Conservation (phyloP, 2,113 vertebrate genomes). For the Trematomus loennbergii region DNA sequence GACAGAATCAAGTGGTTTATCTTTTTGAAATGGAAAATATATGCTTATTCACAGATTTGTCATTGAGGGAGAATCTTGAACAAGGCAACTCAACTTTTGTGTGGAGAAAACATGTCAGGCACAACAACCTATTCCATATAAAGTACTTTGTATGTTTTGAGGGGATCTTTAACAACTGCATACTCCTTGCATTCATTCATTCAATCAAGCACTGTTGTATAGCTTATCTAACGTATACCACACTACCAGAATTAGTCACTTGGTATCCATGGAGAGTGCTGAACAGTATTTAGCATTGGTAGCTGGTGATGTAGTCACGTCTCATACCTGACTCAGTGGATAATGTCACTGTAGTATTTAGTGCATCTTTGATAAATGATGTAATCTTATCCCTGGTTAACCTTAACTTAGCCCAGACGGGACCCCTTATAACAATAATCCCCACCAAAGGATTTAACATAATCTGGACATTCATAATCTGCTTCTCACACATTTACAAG, state of each 20-base stretch:
- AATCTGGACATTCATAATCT: background rate
- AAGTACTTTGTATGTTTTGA: too few relatives aligned
- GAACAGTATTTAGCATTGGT: too few relatives aligned
- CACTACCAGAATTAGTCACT: background rate
- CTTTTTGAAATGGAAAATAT: background rate
- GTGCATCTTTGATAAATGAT: background rate
- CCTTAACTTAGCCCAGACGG: background rate
- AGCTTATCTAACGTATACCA: background rate
- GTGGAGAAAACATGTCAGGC: too few relatives aligned
- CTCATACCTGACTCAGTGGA: too few relatives aligned
- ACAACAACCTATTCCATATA: too few relatives aligned
- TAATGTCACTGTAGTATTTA: constrained; percentile 1
- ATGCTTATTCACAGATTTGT: background rate
- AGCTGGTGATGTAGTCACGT: too few relatives aligned
- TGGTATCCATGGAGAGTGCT: background rate
- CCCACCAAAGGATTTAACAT: constrained; percentile 16
- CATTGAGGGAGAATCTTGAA: background rate
- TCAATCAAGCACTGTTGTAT: background rate
- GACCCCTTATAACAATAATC: constrained; percentile 18
- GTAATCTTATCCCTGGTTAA: background rate
- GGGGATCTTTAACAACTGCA: too few relatives aligned
- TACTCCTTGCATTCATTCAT: background rate
- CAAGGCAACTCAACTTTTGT: too few relatives aligned
- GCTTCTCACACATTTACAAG: background rate
- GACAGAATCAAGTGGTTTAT: background rate